Conservation (phyloP, 1,140 invertebrate genomes). For the Papilio polyxenes region DNA sequence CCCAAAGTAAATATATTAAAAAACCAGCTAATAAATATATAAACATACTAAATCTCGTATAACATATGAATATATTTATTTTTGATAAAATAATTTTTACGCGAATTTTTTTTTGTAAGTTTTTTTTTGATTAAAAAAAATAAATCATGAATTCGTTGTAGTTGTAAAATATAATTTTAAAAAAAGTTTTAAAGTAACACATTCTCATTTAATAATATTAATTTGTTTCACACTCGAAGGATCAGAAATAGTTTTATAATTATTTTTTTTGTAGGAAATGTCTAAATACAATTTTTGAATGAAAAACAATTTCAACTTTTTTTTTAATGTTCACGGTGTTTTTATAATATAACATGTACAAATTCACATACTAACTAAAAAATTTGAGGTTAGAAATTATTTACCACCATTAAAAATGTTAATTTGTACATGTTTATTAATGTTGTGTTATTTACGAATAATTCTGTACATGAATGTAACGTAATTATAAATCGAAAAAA, state of each 20-base stretch:
- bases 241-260: neutral
- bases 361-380: neutral
- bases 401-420: neutral
- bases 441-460: slow-evolving; percentile 58
- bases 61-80: neutral
- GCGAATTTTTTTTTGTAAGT: neutral
- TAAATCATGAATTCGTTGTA: no score
- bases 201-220: no score
- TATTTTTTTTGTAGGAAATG: neutral
- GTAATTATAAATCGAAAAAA: slow-evolving; percentile 29
- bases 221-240: neutral
- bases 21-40: no score
- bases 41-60: neutral
- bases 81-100: neutral
- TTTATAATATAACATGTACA: neutral
- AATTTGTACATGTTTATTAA: slow-evolving; percentile 40
- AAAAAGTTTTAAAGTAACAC: no score
- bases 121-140: no score
- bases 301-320: neutral
- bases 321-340: slow-evolving; percentile 12
- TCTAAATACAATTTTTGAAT: neutral
- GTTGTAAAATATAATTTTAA: no score
- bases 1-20: neutral
- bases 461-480: slow-evolving; percentile 47
- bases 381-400: neutral